Percentiles rank a stretch among this genome's conserved stretches.
Evolutionary conservation across 2,797 vertebrate genomes (phyloP).

Genomic region (Myotis findleyi): DNA sequence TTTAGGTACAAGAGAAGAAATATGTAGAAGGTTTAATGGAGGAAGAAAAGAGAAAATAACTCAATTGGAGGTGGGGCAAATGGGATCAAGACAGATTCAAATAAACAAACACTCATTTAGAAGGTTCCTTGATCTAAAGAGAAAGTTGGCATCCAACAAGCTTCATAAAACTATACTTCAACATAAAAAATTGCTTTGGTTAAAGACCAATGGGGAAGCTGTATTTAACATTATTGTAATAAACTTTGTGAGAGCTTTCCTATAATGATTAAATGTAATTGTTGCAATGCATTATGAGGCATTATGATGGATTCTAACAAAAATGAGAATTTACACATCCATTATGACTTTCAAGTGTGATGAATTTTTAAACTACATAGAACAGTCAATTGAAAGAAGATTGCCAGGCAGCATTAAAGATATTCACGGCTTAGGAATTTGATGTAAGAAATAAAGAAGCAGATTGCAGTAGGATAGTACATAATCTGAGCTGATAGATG

Average conservation of each 20-base stretch:
- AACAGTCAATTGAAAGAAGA: constrained; percentile 59
- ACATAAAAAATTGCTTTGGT: constrained; percentile 60
- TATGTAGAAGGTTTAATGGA: background rate
- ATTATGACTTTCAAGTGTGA: constrained; percentile 73
- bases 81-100: background rate
- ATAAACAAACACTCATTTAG: background rate
- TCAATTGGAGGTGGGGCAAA: background rate
- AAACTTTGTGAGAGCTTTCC: constrained; percentile 73
- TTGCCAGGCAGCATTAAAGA: constrained; percentile 21
- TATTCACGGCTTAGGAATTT: background rate
- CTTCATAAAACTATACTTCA: constrained; percentile 55
- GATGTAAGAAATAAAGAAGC: background rate
- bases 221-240: constrained; percentile 71
- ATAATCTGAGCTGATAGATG: background rate
- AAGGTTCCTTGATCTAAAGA: constrained; percentile 50
- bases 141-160: constrained; percentile 48
- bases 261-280: constrained; percentile 71
- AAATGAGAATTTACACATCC: constrained; percentile 69
- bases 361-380: constrained; percentile 63
- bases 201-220: constrained; percentile 65
- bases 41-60: background rate
- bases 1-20: background rate
- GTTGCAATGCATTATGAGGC: constrained; percentile 68
- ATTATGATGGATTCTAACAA: constrained; percentile 71
- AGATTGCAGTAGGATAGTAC: background rate